A percentile compares a stretch with the other conserved stretches of the same genome.
These are phyloP conservation scores for Vipera latastei DNA, from an alignment of 2,797 vertebrate genomes.

Conservation along the genomic window DNA sequence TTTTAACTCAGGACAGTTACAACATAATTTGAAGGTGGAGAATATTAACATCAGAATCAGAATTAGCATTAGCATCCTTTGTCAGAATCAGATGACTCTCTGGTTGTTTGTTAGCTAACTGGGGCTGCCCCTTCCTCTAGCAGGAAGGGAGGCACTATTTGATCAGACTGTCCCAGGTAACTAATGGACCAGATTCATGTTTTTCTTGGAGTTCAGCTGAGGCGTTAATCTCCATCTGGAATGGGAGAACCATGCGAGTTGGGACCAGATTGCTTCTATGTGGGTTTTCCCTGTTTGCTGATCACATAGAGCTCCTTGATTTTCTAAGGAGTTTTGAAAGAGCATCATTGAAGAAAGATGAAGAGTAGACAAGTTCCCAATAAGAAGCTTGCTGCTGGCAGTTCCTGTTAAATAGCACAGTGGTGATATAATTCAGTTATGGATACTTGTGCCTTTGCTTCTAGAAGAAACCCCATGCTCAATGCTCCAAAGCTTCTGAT, in stretches of 20 bases:
- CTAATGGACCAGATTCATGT: neutral
- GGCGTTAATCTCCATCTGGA: neutral
- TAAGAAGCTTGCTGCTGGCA: no score
- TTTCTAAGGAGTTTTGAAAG: no score
- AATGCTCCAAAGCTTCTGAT: neutral
- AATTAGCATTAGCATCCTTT: neutral
- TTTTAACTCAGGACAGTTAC: neutral
- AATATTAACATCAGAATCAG: neutral
- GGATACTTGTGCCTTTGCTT: neutral
- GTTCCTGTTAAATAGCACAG: no score
- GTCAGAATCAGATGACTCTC: neutral
- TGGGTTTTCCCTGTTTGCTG: no score
- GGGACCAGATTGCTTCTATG: neutral
- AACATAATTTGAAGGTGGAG: neutral
- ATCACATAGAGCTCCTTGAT: no score
- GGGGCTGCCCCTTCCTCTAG: neutral
- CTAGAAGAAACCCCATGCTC: neutral
- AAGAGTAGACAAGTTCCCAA: no score
- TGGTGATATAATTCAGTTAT: neutral
- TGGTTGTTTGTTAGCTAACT: neutral
- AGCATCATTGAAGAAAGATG: no score
- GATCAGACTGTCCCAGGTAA: neutral
- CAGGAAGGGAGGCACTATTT: neutral
- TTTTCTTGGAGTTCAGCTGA: neutral
- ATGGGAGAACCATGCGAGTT: neutral